Conservation (phyloP, 2,113 vertebrate species). For the Laticauda laticaudata region DNA sequence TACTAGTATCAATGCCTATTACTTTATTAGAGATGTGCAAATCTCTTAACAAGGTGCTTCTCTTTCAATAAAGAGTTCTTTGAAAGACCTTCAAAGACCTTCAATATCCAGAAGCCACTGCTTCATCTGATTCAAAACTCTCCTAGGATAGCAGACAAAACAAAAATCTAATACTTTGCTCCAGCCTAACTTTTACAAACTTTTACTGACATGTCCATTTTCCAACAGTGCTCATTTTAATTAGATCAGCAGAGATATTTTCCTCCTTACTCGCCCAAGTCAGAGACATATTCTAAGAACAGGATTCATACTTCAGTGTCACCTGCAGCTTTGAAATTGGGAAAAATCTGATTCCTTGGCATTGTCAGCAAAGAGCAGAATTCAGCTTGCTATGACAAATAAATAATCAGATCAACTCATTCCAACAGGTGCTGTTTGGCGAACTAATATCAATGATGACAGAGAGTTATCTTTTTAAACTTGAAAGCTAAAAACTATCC, state of each 20-base stretch:
- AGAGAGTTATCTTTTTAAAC: not conserved
- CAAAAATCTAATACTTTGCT: not conserved
- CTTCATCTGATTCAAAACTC: not conserved
- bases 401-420: not conserved
- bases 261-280: not conserved
- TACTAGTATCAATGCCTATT: slow-evolving; percentile 4
- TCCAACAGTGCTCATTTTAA: not conserved
- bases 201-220: not conserved
- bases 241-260: not conserved
- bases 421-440: not conserved
- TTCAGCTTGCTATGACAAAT: not conserved
- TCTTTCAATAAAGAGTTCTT: not conserved
- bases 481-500: not conserved
- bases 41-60: not conserved
- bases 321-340: not conserved
- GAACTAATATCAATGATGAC: not conserved
- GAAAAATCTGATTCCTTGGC: not conserved
- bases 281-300: not conserved
- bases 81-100: not conserved
- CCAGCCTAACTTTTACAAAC: slow-evolving; percentile 19
- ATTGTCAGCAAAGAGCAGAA: not conserved
- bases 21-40: not conserved
- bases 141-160: not conserved
- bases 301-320: not conserved
- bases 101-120: not conserved